Conservation (phyloP, 2,113 vertebrate genomes). For the Desmodus rotundus region DNA sequence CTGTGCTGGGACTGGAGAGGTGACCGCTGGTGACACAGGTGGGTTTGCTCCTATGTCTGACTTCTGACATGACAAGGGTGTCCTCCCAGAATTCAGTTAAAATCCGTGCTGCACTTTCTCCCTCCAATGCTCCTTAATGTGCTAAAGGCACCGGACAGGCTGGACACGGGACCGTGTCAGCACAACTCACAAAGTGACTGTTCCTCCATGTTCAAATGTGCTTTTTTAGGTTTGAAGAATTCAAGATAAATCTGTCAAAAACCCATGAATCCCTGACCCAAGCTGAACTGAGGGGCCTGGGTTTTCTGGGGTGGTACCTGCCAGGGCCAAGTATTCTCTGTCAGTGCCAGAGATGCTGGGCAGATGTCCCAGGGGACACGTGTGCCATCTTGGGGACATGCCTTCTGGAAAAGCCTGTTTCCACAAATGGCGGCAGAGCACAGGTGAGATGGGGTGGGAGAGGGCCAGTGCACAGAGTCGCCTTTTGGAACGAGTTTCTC, state of each 20-base stretch:
- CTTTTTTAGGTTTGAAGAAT: neutral
- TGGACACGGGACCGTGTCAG: rapidly evolving
- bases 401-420: neutral
- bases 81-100: neutral
- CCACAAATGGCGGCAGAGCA: rapidly evolving
- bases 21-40: too few species aligned
- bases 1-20: too few species aligned
- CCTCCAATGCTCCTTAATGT: neutral
- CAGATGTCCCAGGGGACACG: rapidly evolving
- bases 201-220: neutral
- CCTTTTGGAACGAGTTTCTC: rapidly evolving
- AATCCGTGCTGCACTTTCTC: neutral
- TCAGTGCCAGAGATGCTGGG: rapidly evolving
- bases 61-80: too few species aligned
- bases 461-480: too few species aligned
- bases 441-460: rapidly evolving
- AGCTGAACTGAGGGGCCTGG: neutral
- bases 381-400: rapidly evolving
- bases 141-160: neutral
- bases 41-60: too few species aligned
- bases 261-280: neutral
- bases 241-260: neutral
- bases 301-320: neutral
- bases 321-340: neutral
- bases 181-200: neutral